Evolutionary conservation across 2,888 invertebrate genomes (phyloP), one percentile per base, ranked within the genome.

Genomic region (Drosophila silvestris): DNA sequence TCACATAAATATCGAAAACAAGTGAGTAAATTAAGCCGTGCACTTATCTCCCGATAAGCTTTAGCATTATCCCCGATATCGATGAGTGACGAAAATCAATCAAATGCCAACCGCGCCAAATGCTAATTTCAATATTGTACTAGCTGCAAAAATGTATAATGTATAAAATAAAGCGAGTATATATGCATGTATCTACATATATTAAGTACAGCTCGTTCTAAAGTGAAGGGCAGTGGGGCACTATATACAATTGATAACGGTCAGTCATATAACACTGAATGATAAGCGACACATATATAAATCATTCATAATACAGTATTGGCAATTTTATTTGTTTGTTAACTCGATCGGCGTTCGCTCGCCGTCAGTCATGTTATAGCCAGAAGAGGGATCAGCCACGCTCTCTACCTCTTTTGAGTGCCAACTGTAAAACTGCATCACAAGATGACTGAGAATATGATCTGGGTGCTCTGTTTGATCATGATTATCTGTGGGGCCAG

Each of bases 351-450:
- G 39, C 19, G 19, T 9, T 6, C 19, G 19, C 5, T 22, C 19
- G 41, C 6, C 47, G 37, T 80, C 72, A 84, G 86, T 84, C 80
- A 71, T 41, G 66, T 64, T 74, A 71, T 71, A 41, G 71, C 67
- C 72, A 62, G 50, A 69, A 53, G 37, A 26, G 63, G 82, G 69
- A 73, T 66, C 61, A 70, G 84, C 57, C 70, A 58, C 66, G 47
- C 39, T 26, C 60, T 30, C 22, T 5, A 35, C 6, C 4, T 7
- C 26, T n/a, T 32, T 5, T 33, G 12, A 6, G 30, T 52, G 22
- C 16, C 9, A 26, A 37, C 35, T 9, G 10, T n/a, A 47, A 59
- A 62, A 1, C 61, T 61, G 61, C 28, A 2, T 22, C 10, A 26
- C 10, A 32, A 51, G 6, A 52, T 56, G n/a, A 14, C n/a, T 5